phyloP scores from a whole-genome alignment of 2,888 invertebrate genomes.

The Lycophotia porphyrea region DNA sequence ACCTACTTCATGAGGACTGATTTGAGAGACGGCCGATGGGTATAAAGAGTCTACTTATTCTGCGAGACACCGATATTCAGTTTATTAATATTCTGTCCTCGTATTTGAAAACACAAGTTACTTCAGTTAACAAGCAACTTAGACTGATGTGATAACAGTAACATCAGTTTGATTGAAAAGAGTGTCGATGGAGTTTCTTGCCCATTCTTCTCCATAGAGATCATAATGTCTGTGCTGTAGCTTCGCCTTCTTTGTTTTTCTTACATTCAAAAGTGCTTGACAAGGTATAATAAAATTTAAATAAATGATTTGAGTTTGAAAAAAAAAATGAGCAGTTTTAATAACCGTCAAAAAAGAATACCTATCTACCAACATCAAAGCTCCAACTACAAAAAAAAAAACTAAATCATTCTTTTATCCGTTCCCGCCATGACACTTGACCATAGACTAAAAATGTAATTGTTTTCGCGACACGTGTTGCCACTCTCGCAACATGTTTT shows the following conservation, averaged over 20 bases:
- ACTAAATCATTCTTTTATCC: slow-evolving; percentile 39
- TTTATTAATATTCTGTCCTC: neutral
- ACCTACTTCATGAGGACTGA: neutral
- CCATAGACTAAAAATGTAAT: slow-evolving; percentile 83
- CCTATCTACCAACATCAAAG: neutral
- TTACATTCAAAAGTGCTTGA: no score
- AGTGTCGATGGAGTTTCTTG: no score
- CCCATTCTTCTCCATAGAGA: no score
- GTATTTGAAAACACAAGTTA: neutral
- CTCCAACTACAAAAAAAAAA: slow-evolving; percentile 40
- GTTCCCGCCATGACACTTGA: slow-evolving; percentile 62
- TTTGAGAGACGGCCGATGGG: neutral
- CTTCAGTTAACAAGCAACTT: neutral
- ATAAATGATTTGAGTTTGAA: no score
- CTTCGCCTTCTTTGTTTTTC: no score
- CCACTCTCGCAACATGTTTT: slow-evolving; percentile 83
- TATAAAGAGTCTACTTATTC: neutral
- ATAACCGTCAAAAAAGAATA: neutral
- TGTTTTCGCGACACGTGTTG: slow-evolving; percentile 85
- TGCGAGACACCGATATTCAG: neutral
- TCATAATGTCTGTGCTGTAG: no score
- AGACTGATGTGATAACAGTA: no score
- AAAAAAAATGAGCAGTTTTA: neutral
- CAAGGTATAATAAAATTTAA: no score
- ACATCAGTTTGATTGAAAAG: no score